phyloP scores from a whole-genome alignment of 92 coral and sea anemone genomes.

The Diadumene lineata region DNA sequence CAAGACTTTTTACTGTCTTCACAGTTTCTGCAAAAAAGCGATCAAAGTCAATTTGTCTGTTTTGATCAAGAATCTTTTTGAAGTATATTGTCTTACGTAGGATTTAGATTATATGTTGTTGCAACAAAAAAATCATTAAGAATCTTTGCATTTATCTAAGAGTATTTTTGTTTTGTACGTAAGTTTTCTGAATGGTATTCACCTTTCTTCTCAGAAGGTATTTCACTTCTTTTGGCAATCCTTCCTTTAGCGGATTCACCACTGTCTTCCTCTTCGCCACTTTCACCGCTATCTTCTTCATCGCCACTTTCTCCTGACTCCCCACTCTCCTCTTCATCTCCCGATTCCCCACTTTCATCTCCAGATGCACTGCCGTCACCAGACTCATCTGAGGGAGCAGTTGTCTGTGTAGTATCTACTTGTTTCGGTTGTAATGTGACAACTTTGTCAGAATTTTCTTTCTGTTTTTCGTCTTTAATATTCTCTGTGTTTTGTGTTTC shows the following conservation, averaged over 20 bases:
- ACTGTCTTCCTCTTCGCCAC: constrained; percentile 31
- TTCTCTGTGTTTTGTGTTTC: constrained; percentile 21
- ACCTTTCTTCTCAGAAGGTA: constrained; percentile 44
- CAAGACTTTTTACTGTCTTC: no score
- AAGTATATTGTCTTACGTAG: no score
- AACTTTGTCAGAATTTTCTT: neutral
- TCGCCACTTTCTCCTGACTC: constrained; percentile 46
- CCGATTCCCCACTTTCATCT: constrained; percentile 32
- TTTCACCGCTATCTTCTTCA: constrained; percentile 15
- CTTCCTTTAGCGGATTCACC: constrained; percentile 42
- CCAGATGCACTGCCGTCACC: constrained; percentile 38
- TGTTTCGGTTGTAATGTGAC: neutral
- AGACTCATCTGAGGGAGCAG: neutral
- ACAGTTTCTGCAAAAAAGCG: no score
- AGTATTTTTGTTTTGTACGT: no score
- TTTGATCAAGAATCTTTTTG: no score
- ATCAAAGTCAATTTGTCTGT: no score
- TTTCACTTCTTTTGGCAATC: constrained; percentile 45
- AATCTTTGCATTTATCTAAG: no score
- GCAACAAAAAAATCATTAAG: no score
- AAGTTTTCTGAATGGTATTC: no score
- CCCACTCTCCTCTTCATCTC: constrained; percentile 37
- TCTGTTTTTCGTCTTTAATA: neutral
- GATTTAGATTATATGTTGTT: no score
- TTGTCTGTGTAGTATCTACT: neutral